These are phyloP conservation scores for Sesia apiformis DNA, from an alignment of 2,888 invertebrate species.

Conservation along the genomic window DNA sequence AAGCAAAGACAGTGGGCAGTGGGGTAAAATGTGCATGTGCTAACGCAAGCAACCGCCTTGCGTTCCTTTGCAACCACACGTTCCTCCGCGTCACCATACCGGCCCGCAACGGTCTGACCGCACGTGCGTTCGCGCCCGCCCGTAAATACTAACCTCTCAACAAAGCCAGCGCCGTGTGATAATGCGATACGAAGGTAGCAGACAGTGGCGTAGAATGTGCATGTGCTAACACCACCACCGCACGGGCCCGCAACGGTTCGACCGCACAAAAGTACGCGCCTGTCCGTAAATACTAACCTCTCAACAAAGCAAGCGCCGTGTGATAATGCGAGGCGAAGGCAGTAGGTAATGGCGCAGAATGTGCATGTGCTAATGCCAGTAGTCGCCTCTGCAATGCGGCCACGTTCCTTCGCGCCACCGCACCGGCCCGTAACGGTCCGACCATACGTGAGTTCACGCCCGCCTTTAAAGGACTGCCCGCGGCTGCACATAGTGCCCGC, in stretches of 20 bases:
- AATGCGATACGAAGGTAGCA: constrained; percentile 45
- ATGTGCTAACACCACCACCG: constrained; percentile 48
- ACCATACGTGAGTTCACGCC: constrained; percentile 36
- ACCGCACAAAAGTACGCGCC: no score
- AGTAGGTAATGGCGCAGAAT: constrained; percentile 46
- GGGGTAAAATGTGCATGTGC: constrained; percentile 48
- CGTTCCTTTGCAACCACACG: constrained; percentile 52
- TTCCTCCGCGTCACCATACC: constrained; percentile 44
- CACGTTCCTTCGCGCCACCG: constrained; percentile 48
- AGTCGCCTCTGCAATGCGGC: constrained; percentile 55
- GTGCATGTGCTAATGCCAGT: constrained; percentile 50
- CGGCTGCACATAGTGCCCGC: constrained; percentile 41
- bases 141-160: constrained; percentile 37
- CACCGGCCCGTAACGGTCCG: constrained; percentile 21
- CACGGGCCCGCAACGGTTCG: constrained; percentile 10
- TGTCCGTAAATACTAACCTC: constrained; percentile 29
- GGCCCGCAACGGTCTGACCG: constrained; percentile 1
- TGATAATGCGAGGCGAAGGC: constrained; percentile 50
- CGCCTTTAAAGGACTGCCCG: constrained; percentile 22
- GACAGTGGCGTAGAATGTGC: constrained; percentile 47
- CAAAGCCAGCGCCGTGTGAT: constrained; percentile 55
- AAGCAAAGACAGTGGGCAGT: constrained; percentile 51
- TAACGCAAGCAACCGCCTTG: constrained; percentile 52
- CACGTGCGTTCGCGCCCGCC: no score
- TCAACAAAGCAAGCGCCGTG: constrained; percentile 51